Evolutionary conservation across 2,888 invertebrate species (phyloP).

Genomic region (Protodeltote pygarga): DNA sequence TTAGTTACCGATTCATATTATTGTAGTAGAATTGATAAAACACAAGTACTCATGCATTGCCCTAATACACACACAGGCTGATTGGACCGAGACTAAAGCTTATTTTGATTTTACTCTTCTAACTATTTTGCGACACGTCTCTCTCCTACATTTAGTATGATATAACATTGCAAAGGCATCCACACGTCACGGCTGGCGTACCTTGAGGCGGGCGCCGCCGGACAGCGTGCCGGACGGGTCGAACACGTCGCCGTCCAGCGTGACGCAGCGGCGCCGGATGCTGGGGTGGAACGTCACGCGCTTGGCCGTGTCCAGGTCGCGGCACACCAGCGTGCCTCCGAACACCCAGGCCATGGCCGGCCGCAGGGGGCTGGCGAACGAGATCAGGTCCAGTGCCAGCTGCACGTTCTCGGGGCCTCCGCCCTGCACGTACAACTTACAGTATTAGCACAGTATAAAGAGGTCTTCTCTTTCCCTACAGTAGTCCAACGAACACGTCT

Average conservation of each 20-base stretch:
- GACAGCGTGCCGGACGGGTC: conserved; percentile 96
- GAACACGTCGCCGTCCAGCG: conserved; percentile 96
- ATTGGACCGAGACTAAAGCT: too few relatives aligned
- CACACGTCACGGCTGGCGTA: conserved; percentile 49
- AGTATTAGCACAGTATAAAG: too few relatives aligned
- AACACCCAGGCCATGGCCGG: conserved; percentile 96
- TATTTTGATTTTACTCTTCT: too few relatives aligned
- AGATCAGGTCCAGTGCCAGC: conserved; percentile 92
- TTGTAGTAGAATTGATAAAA: too few relatives aligned
- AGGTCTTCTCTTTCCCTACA: too few relatives aligned
- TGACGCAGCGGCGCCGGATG: conserved; percentile 91
- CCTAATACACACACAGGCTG: too few relatives aligned
- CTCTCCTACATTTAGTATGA: too few relatives aligned
- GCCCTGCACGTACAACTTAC: conserved; percentile 60
- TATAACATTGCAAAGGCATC: too few relatives aligned
- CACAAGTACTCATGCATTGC: too few relatives aligned
- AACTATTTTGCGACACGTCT: too few relatives aligned
- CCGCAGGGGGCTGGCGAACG: conserved; percentile 88
- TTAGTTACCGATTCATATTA: not conserved
- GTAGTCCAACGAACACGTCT: too few relatives aligned
- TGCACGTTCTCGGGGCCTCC: conserved; percentile 93
- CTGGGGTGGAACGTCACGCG: conserved; percentile 92
- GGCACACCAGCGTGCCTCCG: conserved; percentile 94
- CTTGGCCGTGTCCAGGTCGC: conserved; percentile 92
- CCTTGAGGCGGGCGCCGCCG: conserved; percentile 92